Conservation (phyloP, 1,140 invertebrate genomes). For the Lordiphosa clarofinis region DNA sequence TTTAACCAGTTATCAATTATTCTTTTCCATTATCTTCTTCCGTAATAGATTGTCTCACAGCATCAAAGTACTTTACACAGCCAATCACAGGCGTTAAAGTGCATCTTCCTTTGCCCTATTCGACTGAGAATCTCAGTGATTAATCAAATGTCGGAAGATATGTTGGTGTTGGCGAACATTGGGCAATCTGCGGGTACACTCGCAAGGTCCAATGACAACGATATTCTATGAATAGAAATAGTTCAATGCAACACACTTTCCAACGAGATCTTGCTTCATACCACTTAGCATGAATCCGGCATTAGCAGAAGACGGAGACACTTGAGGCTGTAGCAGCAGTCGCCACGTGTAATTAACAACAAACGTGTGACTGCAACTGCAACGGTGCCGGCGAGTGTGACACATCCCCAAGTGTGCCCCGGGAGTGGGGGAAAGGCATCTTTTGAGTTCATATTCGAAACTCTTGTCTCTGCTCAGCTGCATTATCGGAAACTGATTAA, state of each 20-base stretch:
- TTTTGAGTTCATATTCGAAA: slow-evolving; percentile 61
- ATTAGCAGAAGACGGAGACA: slow-evolving; percentile 34
- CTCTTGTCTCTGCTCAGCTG: slow-evolving; percentile 60
- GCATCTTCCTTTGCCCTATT: slow-evolving; percentile 33
- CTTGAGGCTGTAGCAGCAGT: slow-evolving; percentile 21
- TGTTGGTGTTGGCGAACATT: slow-evolving; percentile 10
- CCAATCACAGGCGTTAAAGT: slow-evolving; percentile 50
- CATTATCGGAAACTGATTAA: slow-evolving; percentile 76
- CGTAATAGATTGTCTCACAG: slow-evolving; percentile 1
- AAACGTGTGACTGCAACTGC: slow-evolving; percentile 56
- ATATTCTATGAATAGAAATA: slow-evolving; percentile 56
- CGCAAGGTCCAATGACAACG: slow-evolving; percentile 66
- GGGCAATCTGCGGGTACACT: slow-evolving; percentile 3
- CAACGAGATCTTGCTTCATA: slow-evolving; percentile 26
- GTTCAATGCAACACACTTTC: slow-evolving; percentile 26
- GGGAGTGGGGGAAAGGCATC: slow-evolving; percentile 15
- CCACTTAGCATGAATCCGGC: slow-evolving; percentile 65
- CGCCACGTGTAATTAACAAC: slow-evolving; percentile 71
- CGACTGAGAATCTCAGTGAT: slow-evolving; percentile 26
- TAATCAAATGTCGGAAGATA: slow-evolving; percentile 71
- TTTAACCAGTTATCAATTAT: no score
- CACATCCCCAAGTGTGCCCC: slow-evolving; percentile 40
- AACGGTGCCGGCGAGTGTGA: slow-evolving; percentile 18
- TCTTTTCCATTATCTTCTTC: neutral
- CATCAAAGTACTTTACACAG: slow-evolving; percentile 31